Evolutionary conservation across 2,888 invertebrate genomes (phyloP).

Genomic region (Calliphora vomitoria): DNA sequence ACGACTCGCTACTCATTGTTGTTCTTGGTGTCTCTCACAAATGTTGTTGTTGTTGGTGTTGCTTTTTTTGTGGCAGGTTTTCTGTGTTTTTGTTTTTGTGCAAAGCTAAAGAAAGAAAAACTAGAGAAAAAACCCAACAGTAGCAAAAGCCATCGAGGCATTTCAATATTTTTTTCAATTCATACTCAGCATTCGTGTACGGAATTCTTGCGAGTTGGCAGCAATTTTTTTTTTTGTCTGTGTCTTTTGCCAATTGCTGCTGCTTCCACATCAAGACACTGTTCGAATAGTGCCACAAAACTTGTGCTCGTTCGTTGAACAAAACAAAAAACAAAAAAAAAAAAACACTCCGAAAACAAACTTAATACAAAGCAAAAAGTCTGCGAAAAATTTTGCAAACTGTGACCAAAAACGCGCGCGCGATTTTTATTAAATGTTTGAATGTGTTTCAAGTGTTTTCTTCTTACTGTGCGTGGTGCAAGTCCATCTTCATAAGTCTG

Average conservation of each 20-base stretch:
- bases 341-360: constrained; percentile 41
- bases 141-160: constrained; percentile 80
- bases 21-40: constrained; percentile 33
- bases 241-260: constrained; percentile 65
- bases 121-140: constrained; percentile 63
- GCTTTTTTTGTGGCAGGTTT: constrained; percentile 30
- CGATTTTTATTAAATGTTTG: constrained; percentile 63
- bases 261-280: constrained; percentile 37
- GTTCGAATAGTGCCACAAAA: constrained; percentile 55
- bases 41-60: constrained; percentile 31
- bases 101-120: constrained; percentile 50
- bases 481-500: constrained; percentile 32
- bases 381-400: constrained; percentile 63
- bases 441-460: constrained; percentile 56
- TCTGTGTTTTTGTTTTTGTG: constrained; percentile 24
- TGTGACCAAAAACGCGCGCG: constrained; percentile 74
- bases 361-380: constrained; percentile 55
- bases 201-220: constrained; percentile 85
- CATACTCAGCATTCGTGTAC: constrained; percentile 84
- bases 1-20: constrained; percentile 37
- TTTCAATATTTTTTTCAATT: constrained; percentile 83
- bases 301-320: constrained; percentile 46
- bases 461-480: constrained; percentile 45
- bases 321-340: constrained; percentile 29
- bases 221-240: constrained; percentile 81